Base-by-base conservation (phyloP, 1,140 invertebrate genomes). In the Tetragnatha versicolor region DNA sequence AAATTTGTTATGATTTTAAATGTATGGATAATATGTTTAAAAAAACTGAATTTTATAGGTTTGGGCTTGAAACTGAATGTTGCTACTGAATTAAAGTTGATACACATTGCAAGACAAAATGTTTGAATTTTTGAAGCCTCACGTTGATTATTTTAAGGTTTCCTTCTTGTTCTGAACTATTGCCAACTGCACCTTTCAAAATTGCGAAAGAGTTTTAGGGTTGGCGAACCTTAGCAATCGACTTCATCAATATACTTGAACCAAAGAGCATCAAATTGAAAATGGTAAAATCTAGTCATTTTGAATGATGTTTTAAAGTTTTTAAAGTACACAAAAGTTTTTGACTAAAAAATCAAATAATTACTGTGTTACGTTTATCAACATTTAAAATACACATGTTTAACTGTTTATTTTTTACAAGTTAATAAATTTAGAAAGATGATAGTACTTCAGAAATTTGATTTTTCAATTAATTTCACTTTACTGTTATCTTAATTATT, bases 171-270 rank as follows among this genome's bases (percentile, higher is more conserved):
- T 58, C 55, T 20, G 31, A 33, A 31, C 35, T 27, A 58, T 58
- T 58, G 55, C 55, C 27, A 58, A 58, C 55, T 58, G 9, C 55
- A 58, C 55, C 55, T 58, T 58, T 22, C 31, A 27, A 58, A 58
- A 58, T 33, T 55, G 25, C 31, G 51, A 55, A 29, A 31, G 29
- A 31, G 31, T 58, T 58, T 58, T 58, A 55, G 51, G 27, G 51
- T 55, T 55, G 51, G 51, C 51, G 51, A 55, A 55, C 31, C 51
- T 55, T 55, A 58, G 55, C 55, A 58, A 58, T 58, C 55, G 35
- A 58, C 55, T 58, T 27, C 20, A n/a, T 58, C 29, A 33, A n/a
- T 27, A 58, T 58, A 31, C 35, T 58, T 58, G 12, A 58, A 33
- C 55, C 29, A 58, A 58, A 58, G 55, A 20, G 35, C 35, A n/a